Conservation (phyloP, 2,888 invertebrate species). For the Diarsia dahlii region DNA sequence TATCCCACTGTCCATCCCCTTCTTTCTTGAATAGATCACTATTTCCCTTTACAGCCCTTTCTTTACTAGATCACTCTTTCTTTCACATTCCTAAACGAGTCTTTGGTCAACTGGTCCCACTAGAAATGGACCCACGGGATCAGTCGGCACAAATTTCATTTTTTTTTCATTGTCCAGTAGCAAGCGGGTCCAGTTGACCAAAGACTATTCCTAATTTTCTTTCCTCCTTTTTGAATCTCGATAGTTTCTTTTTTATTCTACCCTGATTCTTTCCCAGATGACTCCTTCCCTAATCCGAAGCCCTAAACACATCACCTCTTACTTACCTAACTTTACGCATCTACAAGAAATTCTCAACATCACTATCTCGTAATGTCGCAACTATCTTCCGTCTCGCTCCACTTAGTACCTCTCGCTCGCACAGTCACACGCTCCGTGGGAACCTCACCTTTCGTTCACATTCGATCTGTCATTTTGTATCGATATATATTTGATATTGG, state of each 20-base stretch:
- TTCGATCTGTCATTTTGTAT: constrained; percentile 68
- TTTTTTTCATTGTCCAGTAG: too few species aligned
- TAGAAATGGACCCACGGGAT: too few species aligned
- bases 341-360: constrained; percentile 58
- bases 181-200: too few species aligned
- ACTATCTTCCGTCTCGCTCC: constrained; percentile 53
- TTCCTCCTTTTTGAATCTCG: too few species aligned
- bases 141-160: too few species aligned
- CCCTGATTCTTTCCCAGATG: neutral
- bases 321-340: constrained; percentile 64
- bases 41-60: too few species aligned
- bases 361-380: constrained; percentile 64
- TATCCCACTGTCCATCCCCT: neutral
- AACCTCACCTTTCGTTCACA: constrained; percentile 77
- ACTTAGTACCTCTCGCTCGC: constrained; percentile 64
- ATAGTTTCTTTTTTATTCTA: too few species aligned
- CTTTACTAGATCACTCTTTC: too few species aligned
- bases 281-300: neutral
- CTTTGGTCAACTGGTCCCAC: too few species aligned
- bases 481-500: constrained; percentile 63
- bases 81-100: too few species aligned
- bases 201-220: too few species aligned
- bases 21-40: too few species aligned
- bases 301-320: constrained; percentile 4
- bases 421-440: constrained; percentile 80